Evolutionary conservation across 2,797 vertebrate genomes (phyloP).

Genomic region (Leptatherina wallacei): DNA sequence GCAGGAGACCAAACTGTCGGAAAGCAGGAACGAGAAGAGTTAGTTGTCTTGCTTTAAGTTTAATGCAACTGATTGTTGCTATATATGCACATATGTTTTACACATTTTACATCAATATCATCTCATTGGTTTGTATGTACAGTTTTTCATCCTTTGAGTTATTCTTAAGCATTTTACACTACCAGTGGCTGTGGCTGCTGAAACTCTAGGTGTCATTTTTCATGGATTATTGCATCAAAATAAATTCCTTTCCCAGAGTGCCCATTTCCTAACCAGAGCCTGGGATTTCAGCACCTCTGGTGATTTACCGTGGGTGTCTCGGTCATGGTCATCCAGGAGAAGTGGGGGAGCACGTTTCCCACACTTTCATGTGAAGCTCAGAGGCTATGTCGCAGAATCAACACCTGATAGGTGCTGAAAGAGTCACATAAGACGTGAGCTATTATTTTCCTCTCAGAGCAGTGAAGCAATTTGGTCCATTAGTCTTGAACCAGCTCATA

Average conservation of each 20-base stretch:
- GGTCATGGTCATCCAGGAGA: conserved; percentile 70
- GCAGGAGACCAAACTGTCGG: conserved; percentile 53
- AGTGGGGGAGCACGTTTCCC: conserved; percentile 70
- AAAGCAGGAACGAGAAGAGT: conserved; percentile 24
- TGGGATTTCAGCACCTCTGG: conserved; percentile 73
- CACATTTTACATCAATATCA: conserved; percentile 17
- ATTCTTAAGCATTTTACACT: conserved; percentile 33
- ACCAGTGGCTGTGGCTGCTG: conserved; percentile 38
- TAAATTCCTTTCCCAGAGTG: conserved; percentile 80
- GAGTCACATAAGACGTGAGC: conserved; percentile 42
- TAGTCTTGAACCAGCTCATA: conserved; percentile 10
- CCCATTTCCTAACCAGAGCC: conserved; percentile 71
- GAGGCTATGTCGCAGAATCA: conserved; percentile 57
- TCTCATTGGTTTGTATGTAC: background rate
- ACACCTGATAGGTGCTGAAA: conserved; percentile 60
- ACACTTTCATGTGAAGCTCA: conserved; percentile 60
- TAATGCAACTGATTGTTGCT: conserved; percentile 14
- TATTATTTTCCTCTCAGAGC: conserved; percentile 36
- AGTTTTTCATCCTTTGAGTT: conserved; percentile 15
- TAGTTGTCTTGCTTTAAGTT: conserved; percentile 22
- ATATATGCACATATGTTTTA: background rate
- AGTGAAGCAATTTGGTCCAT: conserved; percentile 10
- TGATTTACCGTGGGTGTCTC: conserved; percentile 76
- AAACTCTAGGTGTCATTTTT: conserved; percentile 64
- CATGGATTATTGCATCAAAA: conserved; percentile 71